A percentile compares a stretch with the other conserved stretches of the same genome.
Evolutionary conservation across 2,888 invertebrate species (phyloP).

Genomic region (Onthophagus sagittarius): DNA sequence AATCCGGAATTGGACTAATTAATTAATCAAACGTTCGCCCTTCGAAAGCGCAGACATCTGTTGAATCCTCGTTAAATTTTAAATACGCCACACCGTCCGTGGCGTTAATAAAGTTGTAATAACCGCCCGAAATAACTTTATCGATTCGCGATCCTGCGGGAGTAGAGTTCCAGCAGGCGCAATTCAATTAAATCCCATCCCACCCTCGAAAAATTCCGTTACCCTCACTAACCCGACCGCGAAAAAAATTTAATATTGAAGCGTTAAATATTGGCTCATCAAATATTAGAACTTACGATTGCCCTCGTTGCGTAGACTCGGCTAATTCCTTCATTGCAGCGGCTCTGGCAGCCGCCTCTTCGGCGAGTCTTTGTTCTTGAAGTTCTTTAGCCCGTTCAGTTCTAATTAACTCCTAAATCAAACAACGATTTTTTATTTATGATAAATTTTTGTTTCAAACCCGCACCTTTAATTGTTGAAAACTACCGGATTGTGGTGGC

Average conservation of each 20-base stretch:
- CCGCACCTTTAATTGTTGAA: conserved; percentile 66
- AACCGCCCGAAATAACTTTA: neutral
- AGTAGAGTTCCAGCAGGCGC: too few species aligned
- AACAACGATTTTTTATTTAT: conserved; percentile 5
- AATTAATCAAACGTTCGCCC: neutral
- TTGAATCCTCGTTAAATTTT: neutral
- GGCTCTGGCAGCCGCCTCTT: conserved; percentile 65
- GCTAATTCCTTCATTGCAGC: conserved; percentile 57
- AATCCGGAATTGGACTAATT: neutral
- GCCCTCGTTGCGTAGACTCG: conserved; percentile 37
- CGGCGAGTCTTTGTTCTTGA: conserved; percentile 69
- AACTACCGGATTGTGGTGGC: conserved; percentile 54
- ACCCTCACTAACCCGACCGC: neutral
- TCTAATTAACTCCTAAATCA: conserved; percentile 61
- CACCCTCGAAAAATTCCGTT: neutral
- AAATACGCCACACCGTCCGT: too few species aligned
- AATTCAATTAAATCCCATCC: neutral
- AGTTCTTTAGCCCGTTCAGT: conserved; percentile 74
- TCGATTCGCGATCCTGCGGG: neutral
- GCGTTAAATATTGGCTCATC: neutral
- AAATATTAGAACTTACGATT: conserved; percentile 33
- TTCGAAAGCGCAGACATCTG: neutral
- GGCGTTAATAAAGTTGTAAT: neutral
- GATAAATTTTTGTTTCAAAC: conserved; percentile 3
- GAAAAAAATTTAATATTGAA: neutral